phyloP scores from a whole-genome alignment of 2,113 vertebrate genomes.

The Crotalus tigris region DNA sequence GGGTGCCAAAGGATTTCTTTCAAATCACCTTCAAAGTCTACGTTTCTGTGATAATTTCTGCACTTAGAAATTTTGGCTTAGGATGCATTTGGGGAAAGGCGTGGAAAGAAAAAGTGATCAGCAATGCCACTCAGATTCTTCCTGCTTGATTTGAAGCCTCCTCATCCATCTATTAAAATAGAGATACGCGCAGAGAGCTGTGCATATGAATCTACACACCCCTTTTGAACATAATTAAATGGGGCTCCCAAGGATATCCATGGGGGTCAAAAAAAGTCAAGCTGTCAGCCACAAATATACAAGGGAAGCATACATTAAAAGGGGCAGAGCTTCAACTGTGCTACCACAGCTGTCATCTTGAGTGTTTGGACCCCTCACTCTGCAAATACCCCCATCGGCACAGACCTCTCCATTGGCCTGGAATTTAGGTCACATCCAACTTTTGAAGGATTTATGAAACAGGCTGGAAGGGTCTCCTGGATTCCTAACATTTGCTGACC shows the following conservation, averaged over 20 bases:
- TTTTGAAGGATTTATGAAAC: neutral
- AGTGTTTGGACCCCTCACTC: neutral
- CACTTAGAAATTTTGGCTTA: neutral
- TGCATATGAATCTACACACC: neutral
- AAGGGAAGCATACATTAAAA: neutral
- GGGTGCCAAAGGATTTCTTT: neutral
- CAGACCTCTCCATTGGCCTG: neutral
- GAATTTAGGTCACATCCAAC: neutral
- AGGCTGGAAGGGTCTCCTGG: neutral
- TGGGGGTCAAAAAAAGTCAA: neutral
- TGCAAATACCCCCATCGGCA: neutral
- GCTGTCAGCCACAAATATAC: neutral
- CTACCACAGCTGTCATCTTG: neutral
- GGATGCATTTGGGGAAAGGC: neutral
- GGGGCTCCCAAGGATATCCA: neutral
- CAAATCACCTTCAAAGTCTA: neutral
- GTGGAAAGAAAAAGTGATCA: neutral
- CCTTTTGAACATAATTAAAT: neutral
- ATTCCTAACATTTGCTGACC: neutral
- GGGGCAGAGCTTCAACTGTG: neutral
- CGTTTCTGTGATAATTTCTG: neutral
- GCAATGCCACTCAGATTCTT: neutral
- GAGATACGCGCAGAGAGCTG: neutral
- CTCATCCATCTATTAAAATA: neutral
- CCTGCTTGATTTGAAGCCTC: neutral